These are phyloP conservation scores for Masnerella sp. DNA, from an alignment of 2,888 invertebrate genomes.

Conservation along the genomic window DNA sequence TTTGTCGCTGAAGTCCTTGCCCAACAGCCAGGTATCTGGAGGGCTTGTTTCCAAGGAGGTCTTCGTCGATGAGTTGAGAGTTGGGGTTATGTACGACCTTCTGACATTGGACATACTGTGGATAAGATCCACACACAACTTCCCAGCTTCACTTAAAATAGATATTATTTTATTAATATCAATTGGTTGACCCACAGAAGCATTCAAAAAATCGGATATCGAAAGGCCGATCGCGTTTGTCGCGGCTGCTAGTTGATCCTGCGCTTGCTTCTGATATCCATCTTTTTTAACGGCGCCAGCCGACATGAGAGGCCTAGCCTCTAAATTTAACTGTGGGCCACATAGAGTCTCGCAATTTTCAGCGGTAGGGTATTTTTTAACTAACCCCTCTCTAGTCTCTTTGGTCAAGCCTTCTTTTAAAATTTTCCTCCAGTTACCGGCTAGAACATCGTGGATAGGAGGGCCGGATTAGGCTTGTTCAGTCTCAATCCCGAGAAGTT, in stretches of 20 bases:
- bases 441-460: neutral
- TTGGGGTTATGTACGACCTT: constrained; percentile 4
- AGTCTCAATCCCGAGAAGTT: neutral
- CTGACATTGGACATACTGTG: constrained; percentile 6
- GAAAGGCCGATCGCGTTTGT: neutral
- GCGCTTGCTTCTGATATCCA: neutral
- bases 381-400: neutral
- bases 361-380: constrained; percentile 3
- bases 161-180: neutral
- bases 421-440: neutral
- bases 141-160: constrained; percentile 2
- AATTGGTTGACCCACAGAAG: neutral
- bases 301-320: neutral
- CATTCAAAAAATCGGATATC: neutral
- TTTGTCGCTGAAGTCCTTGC: constrained; percentile 17
- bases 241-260: constrained; percentile 11
- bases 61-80: constrained; percentile 10
- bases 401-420: constrained; percentile 1
- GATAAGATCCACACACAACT: neutral
- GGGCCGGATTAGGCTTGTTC: neutral
- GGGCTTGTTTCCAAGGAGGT: constrained; percentile 7
- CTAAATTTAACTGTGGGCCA: neutral
- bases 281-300: neutral
- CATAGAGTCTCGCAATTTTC: neutral
- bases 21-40: constrained; percentile 8